Evolutionary conservation across 2,797 vertebrate genomes (phyloP).

Genomic region (Todus mexicanus): DNA sequence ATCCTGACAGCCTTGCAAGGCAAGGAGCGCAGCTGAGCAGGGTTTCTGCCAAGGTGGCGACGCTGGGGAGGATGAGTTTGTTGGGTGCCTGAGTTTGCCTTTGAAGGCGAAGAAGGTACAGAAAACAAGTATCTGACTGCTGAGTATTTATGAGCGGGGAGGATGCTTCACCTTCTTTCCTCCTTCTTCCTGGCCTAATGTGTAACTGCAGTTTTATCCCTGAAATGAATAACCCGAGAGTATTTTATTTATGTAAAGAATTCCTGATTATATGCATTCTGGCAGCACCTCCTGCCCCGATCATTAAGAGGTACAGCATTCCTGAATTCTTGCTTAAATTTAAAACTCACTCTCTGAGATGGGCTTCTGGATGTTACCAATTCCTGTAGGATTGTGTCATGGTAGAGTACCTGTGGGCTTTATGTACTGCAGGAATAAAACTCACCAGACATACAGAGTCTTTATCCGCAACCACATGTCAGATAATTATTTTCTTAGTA

Average conservation of each 20-base stretch:
- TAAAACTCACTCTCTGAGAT: constrained; percentile 16
- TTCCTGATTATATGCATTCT: constrained; percentile 44
- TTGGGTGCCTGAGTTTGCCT: not conserved
- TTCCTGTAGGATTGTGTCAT: constrained; percentile 43
- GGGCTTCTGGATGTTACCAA: constrained; percentile 36
- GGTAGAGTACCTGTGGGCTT: constrained; percentile 35
- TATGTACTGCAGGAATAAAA: constrained; percentile 20
- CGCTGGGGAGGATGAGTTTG: not conserved
- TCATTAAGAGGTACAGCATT: constrained; percentile 33
- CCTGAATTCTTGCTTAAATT: constrained; percentile 52
- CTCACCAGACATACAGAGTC: constrained; percentile 16
- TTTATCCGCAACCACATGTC: constrained; percentile 25
- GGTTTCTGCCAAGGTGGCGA: constrained; percentile 9
- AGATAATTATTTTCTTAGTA: constrained; percentile 66
- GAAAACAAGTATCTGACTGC: constrained; percentile 27
- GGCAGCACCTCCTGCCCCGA: not conserved
- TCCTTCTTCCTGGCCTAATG: not conserved
- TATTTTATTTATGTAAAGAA: constrained; percentile 71
- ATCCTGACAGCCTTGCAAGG: constrained; percentile 3
- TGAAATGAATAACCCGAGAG: constrained; percentile 37
- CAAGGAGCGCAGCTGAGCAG: constrained; percentile 3
- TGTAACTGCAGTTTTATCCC: constrained; percentile 41
- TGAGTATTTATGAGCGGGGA: not conserved
- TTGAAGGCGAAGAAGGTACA: constrained; percentile 53
- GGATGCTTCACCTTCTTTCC: constrained; percentile 10